Conservation (phyloP, 2,113 vertebrate species). For the Probosciger aterrimus region DNA sequence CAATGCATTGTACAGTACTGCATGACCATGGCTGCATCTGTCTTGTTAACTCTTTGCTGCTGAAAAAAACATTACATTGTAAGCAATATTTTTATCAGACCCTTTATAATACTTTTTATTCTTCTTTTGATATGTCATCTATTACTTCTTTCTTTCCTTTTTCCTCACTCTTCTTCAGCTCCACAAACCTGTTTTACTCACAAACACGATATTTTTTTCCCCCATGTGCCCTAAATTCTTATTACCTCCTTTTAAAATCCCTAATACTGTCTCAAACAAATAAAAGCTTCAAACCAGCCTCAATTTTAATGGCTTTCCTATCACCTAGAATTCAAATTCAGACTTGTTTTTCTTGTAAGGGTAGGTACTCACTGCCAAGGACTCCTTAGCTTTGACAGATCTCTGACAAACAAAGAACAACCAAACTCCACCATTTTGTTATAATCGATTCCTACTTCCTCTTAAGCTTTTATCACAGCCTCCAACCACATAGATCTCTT, state of each 20-base stretch:
- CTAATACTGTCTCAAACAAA: neutral
- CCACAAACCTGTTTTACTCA: neutral
- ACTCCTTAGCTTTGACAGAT: neutral
- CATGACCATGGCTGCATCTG: neutral
- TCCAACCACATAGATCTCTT: neutral
- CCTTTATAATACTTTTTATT: neutral
- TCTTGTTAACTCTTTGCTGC: neutral
- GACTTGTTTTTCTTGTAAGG: neutral
- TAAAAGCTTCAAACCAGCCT: neutral
- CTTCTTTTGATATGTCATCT: neutral
- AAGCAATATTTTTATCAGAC: neutral
- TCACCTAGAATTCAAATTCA: neutral
- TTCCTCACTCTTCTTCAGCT: neutral
- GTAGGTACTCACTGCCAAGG: neutral
- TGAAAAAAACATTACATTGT: neutral
- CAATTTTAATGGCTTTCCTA: neutral
- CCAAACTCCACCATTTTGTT: neutral
- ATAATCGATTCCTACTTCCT: neutral
- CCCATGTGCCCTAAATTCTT: neutral
- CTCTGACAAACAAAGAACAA: neutral
- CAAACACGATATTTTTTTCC: neutral
- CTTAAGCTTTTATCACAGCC: neutral
- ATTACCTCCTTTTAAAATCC: neutral
- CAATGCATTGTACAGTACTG: fast-evolving
- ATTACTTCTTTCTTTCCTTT: neutral